phyloP scores from a whole-genome alignment of 2,888 invertebrate species.

The Alsophila aescularia region DNA sequence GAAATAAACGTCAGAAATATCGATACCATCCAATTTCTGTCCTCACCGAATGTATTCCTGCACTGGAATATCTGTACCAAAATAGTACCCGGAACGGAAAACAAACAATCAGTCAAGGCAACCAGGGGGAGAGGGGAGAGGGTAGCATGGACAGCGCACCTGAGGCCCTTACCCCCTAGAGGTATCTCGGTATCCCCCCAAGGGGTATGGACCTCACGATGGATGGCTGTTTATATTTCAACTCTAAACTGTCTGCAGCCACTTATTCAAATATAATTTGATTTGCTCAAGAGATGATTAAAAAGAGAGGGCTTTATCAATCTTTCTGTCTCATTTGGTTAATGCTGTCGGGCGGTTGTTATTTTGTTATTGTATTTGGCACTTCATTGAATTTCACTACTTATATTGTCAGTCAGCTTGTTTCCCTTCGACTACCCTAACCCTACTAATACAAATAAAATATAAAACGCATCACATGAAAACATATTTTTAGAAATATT shows the following conservation, averaged over 20 bases:
- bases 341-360: not conserved
- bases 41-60: not conserved
- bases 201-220: conserved; percentile 59
- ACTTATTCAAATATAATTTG: conserved; percentile 71
- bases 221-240: conserved; percentile 79
- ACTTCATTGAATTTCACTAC: not conserved
- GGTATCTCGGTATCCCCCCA: conserved; percentile 27
- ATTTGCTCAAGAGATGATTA: conserved; percentile 36
- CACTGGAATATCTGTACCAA: conserved; percentile 21
- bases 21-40: conserved; percentile 2
- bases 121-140: conserved; percentile 39
- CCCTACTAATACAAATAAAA: too few species aligned
- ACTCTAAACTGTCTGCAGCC: conserved; percentile 60
- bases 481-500: too few species aligned
- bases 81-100: conserved; percentile 54
- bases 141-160: conserved; percentile 54
- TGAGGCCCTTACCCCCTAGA: conserved; percentile 50
- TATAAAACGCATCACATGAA: too few species aligned
- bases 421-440: too few species aligned
- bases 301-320: conserved; percentile 7
- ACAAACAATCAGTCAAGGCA: conserved; percentile 75
- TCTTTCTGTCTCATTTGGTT: conserved; percentile 4
- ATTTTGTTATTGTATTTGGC: not conserved
- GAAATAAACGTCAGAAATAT: conserved; percentile 19
- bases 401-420: too few species aligned